Evolutionary conservation across 2,888 invertebrate genomes (phyloP).

Genomic region (Drosophila crucigera): DNA sequence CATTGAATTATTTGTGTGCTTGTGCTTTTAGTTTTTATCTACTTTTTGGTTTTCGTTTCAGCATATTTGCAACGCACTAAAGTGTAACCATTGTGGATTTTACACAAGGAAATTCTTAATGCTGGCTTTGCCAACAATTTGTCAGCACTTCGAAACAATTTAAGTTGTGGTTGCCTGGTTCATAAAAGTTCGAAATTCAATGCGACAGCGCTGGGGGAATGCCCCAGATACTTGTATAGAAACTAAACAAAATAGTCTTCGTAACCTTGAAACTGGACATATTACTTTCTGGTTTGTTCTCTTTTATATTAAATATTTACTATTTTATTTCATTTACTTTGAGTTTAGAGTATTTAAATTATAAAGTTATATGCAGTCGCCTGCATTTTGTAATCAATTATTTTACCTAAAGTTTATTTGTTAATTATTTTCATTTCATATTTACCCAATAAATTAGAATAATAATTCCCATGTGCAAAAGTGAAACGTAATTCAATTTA

Average conservation of each 20-base stretch:
- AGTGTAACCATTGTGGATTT: conserved; percentile 34
- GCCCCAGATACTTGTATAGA: background rate
- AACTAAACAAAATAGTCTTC: conserved; percentile 1
- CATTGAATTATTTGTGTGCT: conserved; percentile 17
- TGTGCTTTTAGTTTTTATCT: conserved; percentile 1
- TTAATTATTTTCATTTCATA: background rate
- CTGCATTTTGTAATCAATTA: background rate
- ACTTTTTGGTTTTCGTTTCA: background rate
- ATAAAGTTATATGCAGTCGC: background rate
- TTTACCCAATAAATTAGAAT: conserved; percentile 20
- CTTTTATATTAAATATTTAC: background rate
- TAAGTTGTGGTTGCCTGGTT: conserved; percentile 40
- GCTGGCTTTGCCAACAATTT: conserved; percentile 46
- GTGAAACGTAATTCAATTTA: conserved; percentile 5
- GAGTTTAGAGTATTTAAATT: background rate
- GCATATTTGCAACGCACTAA: conserved; percentile 35
- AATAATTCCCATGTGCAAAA: conserved; percentile 10
- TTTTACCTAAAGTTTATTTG: background rate
- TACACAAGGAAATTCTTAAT: conserved; percentile 34
- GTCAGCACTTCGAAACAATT: conserved; percentile 55
- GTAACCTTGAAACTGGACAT: background rate
- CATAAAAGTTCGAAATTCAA: conserved; percentile 33
- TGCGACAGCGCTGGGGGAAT: conserved; percentile 14
- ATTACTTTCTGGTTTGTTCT: background rate
- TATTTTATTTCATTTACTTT: background rate